phyloP scores from a whole-genome alignment of 1,140 invertebrate species.

The Papilio polyxenes region DNA sequence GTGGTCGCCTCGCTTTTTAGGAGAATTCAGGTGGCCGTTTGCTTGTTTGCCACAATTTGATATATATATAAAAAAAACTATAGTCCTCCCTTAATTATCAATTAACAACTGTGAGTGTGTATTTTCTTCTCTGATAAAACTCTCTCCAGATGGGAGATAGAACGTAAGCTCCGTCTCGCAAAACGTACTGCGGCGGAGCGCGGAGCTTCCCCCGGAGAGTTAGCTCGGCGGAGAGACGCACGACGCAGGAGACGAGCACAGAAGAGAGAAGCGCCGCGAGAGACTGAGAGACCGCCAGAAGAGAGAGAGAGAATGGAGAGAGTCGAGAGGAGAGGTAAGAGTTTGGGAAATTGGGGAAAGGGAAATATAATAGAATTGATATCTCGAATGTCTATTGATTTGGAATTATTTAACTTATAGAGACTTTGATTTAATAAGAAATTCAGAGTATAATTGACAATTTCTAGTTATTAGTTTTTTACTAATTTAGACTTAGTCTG shows the following conservation, averaged over 20 bases:
- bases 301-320: conserved; percentile 41
- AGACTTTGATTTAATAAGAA: too few species aligned
- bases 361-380: too few species aligned
- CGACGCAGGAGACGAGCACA: conserved; percentile 52
- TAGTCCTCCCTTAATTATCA: background rate
- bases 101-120: too few species aligned
- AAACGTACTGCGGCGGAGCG: conserved; percentile 83
- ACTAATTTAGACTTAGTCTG: too few species aligned
- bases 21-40: too few species aligned
- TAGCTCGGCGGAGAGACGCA: conserved; percentile 54
- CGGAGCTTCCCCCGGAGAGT: conserved; percentile 55
- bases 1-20: too few species aligned
- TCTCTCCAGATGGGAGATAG: conserved; percentile 93
- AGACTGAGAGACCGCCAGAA: conserved; percentile 68
- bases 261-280: conserved; percentile 80
- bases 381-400: too few species aligned
- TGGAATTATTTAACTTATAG: too few species aligned
- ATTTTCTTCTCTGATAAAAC: background rate
- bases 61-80: too few species aligned
- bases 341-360: background rate
- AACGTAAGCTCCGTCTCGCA: conserved; percentile 94
- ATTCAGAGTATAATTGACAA: too few species aligned
- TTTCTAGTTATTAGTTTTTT: too few species aligned
- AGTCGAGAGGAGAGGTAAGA: conserved; percentile 28
- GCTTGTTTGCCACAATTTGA: too few species aligned